Evolutionary conservation across 1,140 invertebrate species (phyloP), one percentile per base, ranked within the genome.

Genomic region (Archivesica marissinica): DNA sequence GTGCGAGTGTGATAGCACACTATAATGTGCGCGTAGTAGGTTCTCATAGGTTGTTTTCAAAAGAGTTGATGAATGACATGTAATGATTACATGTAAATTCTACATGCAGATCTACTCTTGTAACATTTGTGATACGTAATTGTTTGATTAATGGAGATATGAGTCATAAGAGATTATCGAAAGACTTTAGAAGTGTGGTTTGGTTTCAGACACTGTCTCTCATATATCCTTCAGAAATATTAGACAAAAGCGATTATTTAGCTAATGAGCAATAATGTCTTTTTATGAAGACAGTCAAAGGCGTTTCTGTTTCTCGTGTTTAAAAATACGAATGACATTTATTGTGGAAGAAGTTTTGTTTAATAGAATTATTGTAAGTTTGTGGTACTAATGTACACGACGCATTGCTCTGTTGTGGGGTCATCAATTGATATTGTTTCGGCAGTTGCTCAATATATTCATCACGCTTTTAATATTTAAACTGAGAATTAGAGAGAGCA

Each of bases 311-410:
- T 30, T 68, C 35, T 11, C 9, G 30, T 68, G 64, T 68, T 35
- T 68, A 39, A 68, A 68, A 30, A 68, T 17, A 68, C 64, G 35
- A 68, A 68, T 4, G 13, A 68, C 64, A 30, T 39, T 11, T 39
- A 35, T 68, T 35, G 13, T 39, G 6, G 28, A 68, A 68, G 64
- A 28, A 33, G 13, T 15, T 68, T 68, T 68, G 64, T 68, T 9
- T 30, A 9, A 68, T 33, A 68, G 35, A 68, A 39, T 33, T 23
- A 68, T 30, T 68, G 64, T 68, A 6, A 68, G 9, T 68, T 68
- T 68, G 64, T 33, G 64, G 64, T 39, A 33, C 28, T 68, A 39
- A 68, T 33, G 13, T 68, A 68, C 30, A 33, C n/a, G n/a, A n/a
- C n/a, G n/a, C n/a, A 35, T 33, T 68, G 13, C 30, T 68, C 23